A percentile compares a stretch with the other conserved stretches of the same genome.
These are phyloP conservation scores for Papilio aristodemus DNA, from an alignment of 1,140 invertebrate species.

Conservation along the genomic window DNA sequence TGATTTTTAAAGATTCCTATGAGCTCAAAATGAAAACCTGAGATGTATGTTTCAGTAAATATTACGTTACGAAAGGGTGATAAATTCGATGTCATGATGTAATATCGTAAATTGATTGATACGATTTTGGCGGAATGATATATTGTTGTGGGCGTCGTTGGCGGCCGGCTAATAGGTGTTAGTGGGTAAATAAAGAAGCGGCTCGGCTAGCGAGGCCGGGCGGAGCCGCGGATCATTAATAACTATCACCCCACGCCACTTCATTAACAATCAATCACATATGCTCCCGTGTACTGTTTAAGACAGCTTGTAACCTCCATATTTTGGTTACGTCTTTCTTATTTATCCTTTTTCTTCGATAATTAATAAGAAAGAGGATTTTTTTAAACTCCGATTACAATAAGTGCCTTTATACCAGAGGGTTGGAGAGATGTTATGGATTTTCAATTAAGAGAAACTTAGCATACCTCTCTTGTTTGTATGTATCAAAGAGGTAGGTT, in stretches of 20 bases:
- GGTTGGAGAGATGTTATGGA: too few species aligned
- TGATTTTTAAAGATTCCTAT: too few species aligned
- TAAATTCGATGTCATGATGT: slow-evolving; percentile 55
- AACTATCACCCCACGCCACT: slow-evolving; percentile 71
- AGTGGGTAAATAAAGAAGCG: slow-evolving; percentile 70
- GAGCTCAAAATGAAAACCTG: too few species aligned
- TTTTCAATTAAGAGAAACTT: too few species aligned
- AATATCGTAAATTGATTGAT: slow-evolving; percentile 76
- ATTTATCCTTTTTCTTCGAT: background rate
- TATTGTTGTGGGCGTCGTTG: slow-evolving; percentile 60
- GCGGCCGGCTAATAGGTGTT: slow-evolving; percentile 70
- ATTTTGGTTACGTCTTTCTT: slow-evolving; percentile 5
- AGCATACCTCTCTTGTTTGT: background rate
- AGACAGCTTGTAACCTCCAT: slow-evolving; percentile 42
- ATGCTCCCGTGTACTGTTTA: slow-evolving; percentile 44
- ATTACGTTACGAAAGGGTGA: slow-evolving; percentile 54
- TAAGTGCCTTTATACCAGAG: too few species aligned
- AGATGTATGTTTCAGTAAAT: slow-evolving; percentile 11
- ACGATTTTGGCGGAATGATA: slow-evolving; percentile 62
- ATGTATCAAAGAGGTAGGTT: too few species aligned
- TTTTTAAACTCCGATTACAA: too few species aligned
- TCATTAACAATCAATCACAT: slow-evolving; percentile 78
- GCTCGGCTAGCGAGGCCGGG: slow-evolving; percentile 47
- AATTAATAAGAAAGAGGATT: background rate
- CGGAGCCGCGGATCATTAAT: slow-evolving; percentile 73